A percentile compares a stretch with the other conserved stretches of the same genome.
phyloP scores from a whole-genome alignment of 2,113 vertebrate genomes.

The Corythornis madagascariensis region DNA sequence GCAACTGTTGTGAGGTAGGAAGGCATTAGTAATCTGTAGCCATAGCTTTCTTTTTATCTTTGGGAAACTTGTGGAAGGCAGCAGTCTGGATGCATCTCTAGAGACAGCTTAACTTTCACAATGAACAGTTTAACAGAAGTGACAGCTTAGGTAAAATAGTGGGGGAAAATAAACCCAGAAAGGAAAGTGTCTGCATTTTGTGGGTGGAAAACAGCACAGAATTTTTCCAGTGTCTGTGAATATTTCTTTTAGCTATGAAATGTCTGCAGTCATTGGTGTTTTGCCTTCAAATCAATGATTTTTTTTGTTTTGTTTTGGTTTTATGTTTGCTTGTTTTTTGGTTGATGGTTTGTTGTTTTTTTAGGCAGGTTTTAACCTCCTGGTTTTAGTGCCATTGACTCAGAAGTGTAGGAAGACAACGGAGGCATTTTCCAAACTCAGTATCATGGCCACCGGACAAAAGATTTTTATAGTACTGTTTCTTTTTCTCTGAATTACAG shows the following conservation, averaged over 20 bases:
- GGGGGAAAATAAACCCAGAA: conserved; percentile 49
- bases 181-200: conserved; percentile 42
- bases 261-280: not conserved
- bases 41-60: conserved; percentile 62
- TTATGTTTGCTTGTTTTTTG: too few species aligned
- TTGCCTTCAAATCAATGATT: conserved; percentile 2
- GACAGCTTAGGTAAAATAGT: conserved; percentile 56
- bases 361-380: not conserved
- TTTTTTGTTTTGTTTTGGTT: not conserved
- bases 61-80: conserved; percentile 48
- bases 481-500: not conserved
- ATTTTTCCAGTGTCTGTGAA: conserved; percentile 12
- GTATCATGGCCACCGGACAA: not conserved
- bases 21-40: conserved; percentile 51
- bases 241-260: conserved; percentile 7
- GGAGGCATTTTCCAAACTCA: not conserved
- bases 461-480: not conserved
- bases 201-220: conserved; percentile 1
- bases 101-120: conserved; percentile 68
- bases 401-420: not conserved
- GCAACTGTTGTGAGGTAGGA: conserved; percentile 28
- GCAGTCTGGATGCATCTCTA: conserved; percentile 61
- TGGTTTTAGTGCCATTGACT: not conserved
- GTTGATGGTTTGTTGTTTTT: not conserved
- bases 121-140: conserved; percentile 53